These are phyloP conservation scores for Dryadula phaetusa DNA, from an alignment of 2,888 invertebrate genomes.

Conservation along the genomic window DNA sequence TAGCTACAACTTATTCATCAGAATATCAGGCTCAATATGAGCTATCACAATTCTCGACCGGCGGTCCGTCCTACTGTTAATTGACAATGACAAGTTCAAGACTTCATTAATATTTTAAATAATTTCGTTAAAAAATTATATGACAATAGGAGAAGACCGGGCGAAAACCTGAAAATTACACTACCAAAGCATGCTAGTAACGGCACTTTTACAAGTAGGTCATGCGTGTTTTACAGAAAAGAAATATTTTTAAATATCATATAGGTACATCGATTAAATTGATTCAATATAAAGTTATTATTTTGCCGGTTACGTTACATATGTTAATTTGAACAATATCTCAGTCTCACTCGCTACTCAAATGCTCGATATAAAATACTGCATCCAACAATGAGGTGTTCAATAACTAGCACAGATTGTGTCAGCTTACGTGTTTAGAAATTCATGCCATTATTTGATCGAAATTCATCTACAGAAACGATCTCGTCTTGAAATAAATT, in stretches of 20 bases:
- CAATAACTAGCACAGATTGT: slow-evolving; percentile 55
- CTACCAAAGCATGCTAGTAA: slow-evolving; percentile 79
- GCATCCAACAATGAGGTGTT: slow-evolving; percentile 72
- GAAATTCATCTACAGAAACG: slow-evolving; percentile 71
- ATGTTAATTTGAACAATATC: slow-evolving; percentile 76
- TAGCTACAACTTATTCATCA: slow-evolving; percentile 71
- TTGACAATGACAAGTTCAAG: slow-evolving; percentile 71
- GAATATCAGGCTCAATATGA: slow-evolving; percentile 82
- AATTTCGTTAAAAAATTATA: slow-evolving; percentile 66
- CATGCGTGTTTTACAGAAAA: slow-evolving; percentile 60
- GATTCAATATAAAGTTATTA: slow-evolving; percentile 72
- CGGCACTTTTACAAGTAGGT: slow-evolving; percentile 70
- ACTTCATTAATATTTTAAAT: slow-evolving; percentile 56
- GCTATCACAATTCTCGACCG: slow-evolving; percentile 78
- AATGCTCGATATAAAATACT: slow-evolving; percentile 80
- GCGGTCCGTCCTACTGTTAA: slow-evolving; percentile 69
- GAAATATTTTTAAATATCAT: slow-evolving; percentile 56
- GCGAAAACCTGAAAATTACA: slow-evolving; percentile 82
- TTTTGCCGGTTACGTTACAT: slow-evolving; percentile 64
- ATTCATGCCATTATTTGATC: slow-evolving; percentile 77
- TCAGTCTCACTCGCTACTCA: slow-evolving; percentile 81
- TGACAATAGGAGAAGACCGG: slow-evolving; percentile 82
- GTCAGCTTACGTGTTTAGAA: slow-evolving; percentile 62
- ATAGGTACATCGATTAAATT: slow-evolving; percentile 38
- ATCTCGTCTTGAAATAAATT: slow-evolving; percentile 79